phyloP scores from a whole-genome alignment of 2,888 invertebrate species.

The Cryptosula pallasiana region DNA sequence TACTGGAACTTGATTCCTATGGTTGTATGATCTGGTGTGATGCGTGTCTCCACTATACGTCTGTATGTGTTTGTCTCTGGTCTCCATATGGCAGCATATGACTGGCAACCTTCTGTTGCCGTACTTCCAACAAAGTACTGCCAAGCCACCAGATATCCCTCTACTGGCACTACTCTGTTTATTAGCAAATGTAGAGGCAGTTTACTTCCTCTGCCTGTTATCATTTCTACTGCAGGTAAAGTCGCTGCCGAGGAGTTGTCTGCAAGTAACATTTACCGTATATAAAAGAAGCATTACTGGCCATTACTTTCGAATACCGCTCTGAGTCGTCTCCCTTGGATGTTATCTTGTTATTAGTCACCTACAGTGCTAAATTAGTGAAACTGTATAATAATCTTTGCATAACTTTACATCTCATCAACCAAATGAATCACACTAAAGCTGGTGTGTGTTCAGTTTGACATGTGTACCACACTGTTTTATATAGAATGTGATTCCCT shows the following conservation, averaged over 20 bases:
- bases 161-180: not conserved
- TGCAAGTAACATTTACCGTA: not conserved
- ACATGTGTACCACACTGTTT: too few relatives aligned
- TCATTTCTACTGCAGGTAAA: not conserved
- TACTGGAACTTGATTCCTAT: constrained; percentile 16
- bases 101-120: not conserved
- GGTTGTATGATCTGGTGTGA: not conserved
- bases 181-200: not conserved
- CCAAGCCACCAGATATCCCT: not conserved
- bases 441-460: too few relatives aligned
- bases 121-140: not conserved
- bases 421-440: too few relatives aligned
- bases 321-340: too few relatives aligned
- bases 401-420: too few relatives aligned
- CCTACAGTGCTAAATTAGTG: too few relatives aligned
- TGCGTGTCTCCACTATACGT: not conserved
- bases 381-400: too few relatives aligned
- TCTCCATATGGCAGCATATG: constrained; percentile 22
- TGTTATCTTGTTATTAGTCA: too few relatives aligned
- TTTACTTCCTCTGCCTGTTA: too few relatives aligned
- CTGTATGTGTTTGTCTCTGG: not conserved
- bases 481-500: too few relatives aligned
- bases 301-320: too few relatives aligned
- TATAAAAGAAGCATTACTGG: not conserved
- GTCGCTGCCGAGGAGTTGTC: not conserved